Evolutionary conservation across 2,888 invertebrate genomes (phyloP), one percentile per base, ranked within the genome.

Genomic region (Drosophila borborema): DNA sequence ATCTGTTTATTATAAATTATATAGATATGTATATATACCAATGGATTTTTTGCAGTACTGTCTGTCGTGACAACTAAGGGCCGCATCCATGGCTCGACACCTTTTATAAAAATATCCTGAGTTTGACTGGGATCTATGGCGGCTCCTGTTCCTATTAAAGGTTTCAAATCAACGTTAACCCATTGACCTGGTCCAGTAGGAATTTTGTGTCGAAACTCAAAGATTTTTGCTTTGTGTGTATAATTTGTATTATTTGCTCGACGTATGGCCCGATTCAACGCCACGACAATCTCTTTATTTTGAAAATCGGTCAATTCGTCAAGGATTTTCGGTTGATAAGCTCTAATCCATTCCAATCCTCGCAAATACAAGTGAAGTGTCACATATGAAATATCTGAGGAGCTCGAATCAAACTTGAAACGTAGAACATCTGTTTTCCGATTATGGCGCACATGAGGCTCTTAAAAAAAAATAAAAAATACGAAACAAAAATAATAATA

Each of bases 31-130:
- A 51, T 41, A 28, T 41, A 41, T 84, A 92, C 92, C 78, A 90
- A 94, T 92, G 94, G 94, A 85, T 94, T 94, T 18, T 80, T 80
- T 34, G 75, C 43, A 41, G 78, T 59, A 20, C 64, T 79, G 51
- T 92, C 91, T 18, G 96, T 96, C n/a, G 96, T 96, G 82, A 96
- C 95, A 53, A 96, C 94, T 81, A 96, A 94, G 80, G 94, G 94
- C 91, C 95, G 94, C 90, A 94, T 94, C 93, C 93, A 95, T 76
- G 94, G 94, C 91, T 94, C 95, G 90, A 94, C 94, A 80, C 95
- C 95, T 92, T 96, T 96, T 80, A 98, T 94, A 28, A 96, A 95
- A 85, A 98, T 95, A 46, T 97, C 97, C 84, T 96, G 95, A 91
- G 96, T 96, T 85, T 96, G 95, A 65, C 95, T 94, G 6, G 60